phyloP scores from a whole-genome alignment of 2,113 vertebrate genomes.

The Salvator merianae region DNA sequence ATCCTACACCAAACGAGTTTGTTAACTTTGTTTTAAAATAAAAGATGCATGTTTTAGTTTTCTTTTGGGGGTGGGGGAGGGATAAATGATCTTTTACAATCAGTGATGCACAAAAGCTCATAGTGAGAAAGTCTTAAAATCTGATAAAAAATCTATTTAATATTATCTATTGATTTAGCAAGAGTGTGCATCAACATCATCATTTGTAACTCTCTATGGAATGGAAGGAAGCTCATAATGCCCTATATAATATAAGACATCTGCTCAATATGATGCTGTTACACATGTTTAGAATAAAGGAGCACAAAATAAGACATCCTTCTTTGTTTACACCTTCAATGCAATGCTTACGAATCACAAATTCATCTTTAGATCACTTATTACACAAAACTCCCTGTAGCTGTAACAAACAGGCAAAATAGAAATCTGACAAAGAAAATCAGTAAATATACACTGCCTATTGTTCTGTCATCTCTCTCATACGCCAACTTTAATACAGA shows the following conservation, averaged over 20 bases:
- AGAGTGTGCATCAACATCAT: too few species aligned
- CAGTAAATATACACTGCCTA: not conserved
- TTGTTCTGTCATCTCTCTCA: too few species aligned
- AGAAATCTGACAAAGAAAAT: not conserved
- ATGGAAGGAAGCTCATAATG: too few species aligned
- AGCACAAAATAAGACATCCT: not conserved
- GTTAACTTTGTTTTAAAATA: slow-evolving; percentile 25
- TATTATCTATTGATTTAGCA: too few species aligned
- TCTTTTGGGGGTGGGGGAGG: not conserved
- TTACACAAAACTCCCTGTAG: not conserved
- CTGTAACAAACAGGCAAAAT: not conserved
- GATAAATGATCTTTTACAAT: not conserved
- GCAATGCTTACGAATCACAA: not conserved
- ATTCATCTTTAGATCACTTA: not conserved
- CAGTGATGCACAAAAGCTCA: not conserved
- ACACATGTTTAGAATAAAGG: not conserved
- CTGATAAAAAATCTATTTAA: too few species aligned
- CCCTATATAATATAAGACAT: not conserved
- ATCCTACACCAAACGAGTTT: slow-evolving; percentile 42
- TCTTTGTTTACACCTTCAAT: not conserved
- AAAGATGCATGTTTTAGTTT: slow-evolving; percentile 2
- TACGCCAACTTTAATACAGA: not conserved
- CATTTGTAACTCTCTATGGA: too few species aligned
- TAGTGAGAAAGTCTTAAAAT: too few species aligned
- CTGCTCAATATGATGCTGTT: not conserved